Evolutionary conservation across 2,888 invertebrate species (phyloP).

Genomic region (Crematogaster levior): DNA sequence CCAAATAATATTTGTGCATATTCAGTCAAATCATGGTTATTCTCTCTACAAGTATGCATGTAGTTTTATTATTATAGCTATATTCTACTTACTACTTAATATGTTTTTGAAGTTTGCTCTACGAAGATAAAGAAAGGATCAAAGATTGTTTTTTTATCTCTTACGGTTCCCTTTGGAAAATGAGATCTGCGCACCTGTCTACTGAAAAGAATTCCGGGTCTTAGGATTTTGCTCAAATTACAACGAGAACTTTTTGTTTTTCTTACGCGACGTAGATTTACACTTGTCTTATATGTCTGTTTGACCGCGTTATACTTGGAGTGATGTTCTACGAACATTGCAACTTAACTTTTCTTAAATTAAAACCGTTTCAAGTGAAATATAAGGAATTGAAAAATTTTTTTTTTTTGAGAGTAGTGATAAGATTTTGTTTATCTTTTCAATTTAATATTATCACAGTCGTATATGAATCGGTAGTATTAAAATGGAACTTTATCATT

Average conservation of each 20-base stretch:
- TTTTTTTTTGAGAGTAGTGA: constrained; percentile 9
- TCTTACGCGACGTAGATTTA: constrained; percentile 36
- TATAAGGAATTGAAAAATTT: constrained; percentile 29
- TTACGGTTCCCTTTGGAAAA: background rate
- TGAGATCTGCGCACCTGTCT: background rate
- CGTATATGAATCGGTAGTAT: background rate
- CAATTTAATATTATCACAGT: background rate
- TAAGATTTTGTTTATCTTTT: constrained; percentile 22
- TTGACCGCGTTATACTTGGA: constrained; percentile 16
- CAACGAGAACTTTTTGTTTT: constrained; percentile 35
- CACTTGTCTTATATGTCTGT: constrained; percentile 46
- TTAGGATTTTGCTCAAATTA: constrained; percentile 11
- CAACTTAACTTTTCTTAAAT: constrained; percentile 38
- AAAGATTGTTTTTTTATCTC: background rate
- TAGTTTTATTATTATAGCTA: background rate
- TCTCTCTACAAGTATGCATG: background rate
- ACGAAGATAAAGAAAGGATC: constrained; percentile 5
- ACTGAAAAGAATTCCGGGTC: constrained; percentile 25
- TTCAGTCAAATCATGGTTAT: background rate
- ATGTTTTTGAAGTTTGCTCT: background rate
- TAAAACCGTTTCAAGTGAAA: constrained; percentile 26
- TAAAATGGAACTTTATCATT: background rate
- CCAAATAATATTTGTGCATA: background rate
- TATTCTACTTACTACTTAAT: background rate
- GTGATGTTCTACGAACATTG: constrained; percentile 14